phyloP scores from a whole-genome alignment of 64 coral and sea anemone species.

The Cladopsammia gracilis region DNA sequence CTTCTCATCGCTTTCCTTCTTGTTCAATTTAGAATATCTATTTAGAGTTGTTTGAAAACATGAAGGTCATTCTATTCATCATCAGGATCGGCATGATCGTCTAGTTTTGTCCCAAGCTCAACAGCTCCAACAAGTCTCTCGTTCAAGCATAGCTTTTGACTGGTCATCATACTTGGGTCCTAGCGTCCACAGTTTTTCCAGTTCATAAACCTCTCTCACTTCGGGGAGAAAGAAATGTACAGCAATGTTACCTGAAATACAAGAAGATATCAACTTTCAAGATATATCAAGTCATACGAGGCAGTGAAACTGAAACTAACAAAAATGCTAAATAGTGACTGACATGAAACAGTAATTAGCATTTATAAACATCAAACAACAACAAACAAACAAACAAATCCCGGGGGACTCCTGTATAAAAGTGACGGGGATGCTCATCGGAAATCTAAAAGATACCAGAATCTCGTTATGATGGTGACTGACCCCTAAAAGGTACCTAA shows the following conservation, averaged over 20 bases:
- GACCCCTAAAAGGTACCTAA: no score
- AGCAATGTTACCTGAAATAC: conserved; percentile 79
- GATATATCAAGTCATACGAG: not conserved
- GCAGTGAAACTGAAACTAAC: not conserved
- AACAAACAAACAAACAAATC: no score
- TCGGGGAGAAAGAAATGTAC: conserved; percentile 98
- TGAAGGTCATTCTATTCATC: not conserved
- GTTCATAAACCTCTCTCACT: conserved; percentile 85
- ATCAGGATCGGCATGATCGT: not conserved
- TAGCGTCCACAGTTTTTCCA: conserved; percentile 96
- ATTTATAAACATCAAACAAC: no score
- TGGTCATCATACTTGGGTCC: conserved; percentile 96
- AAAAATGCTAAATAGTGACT: not conserved
- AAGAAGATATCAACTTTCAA: not conserved
- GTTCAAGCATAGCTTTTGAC: conserved; percentile 81
- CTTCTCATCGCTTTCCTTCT: not conserved
- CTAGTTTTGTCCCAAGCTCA: conserved; percentile 36
- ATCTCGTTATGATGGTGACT: no score
- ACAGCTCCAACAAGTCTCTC: conserved; percentile 45
- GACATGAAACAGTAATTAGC: no score
- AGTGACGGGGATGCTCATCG: no score
- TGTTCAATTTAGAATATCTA: not conserved
- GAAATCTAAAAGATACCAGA: no score
- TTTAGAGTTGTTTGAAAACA: not conserved
- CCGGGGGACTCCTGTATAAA: no score